phyloP scores from a whole-genome alignment of 1,140 invertebrate genomes.

The Zaprionus ghesquierei region DNA sequence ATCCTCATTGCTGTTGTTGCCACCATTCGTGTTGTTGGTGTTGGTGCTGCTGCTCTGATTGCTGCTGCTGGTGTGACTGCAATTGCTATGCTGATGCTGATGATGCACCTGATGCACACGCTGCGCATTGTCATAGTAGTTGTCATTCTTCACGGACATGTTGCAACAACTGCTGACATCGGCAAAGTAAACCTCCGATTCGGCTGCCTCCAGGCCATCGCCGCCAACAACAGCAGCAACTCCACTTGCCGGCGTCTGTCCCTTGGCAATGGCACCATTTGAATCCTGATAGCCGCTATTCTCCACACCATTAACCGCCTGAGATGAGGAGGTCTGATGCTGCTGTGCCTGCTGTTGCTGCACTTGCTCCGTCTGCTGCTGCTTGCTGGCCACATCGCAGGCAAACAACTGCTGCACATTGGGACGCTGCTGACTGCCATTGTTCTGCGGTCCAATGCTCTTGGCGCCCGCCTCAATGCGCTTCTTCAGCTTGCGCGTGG shows the following conservation, averaged over 20 bases:
- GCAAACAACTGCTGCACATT: slow-evolving; percentile 83
- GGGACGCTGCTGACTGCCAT: slow-evolving; percentile 68
- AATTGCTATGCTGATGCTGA: slow-evolving; percentile 69
- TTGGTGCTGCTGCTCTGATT: slow-evolving; percentile 54
- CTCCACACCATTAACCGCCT: slow-evolving; percentile 60
- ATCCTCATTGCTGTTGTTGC: slow-evolving; percentile 83
- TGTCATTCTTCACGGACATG: slow-evolving; percentile 87
- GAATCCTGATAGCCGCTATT: slow-evolving; percentile 77
- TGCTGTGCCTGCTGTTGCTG: slow-evolving; percentile 6
- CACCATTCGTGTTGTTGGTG: slow-evolving; percentile 45
- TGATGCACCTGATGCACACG: slow-evolving; percentile 54
- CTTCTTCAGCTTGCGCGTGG: slow-evolving; percentile 84
- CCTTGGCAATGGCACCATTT: slow-evolving; percentile 63
- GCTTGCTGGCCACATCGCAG: slow-evolving; percentile 34
- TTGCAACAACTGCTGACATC: slow-evolving; percentile 93
- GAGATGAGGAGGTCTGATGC: slow-evolving; percentile 27
- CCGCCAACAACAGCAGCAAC: background rate
- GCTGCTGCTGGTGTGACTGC: slow-evolving; percentile 61
- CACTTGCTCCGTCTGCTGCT: slow-evolving; percentile 13
- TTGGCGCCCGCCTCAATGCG: slow-evolving; percentile 83
- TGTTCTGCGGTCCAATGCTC: slow-evolving; percentile 71
- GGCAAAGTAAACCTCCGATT: slow-evolving; percentile 92
- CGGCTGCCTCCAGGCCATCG: slow-evolving; percentile 83
- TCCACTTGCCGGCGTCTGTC: slow-evolving; percentile 20
- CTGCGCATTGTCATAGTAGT: slow-evolving; percentile 77